Conservation (phyloP, 2,797 vertebrate species). For the Sternarchorhynchus goeldii region DNA sequence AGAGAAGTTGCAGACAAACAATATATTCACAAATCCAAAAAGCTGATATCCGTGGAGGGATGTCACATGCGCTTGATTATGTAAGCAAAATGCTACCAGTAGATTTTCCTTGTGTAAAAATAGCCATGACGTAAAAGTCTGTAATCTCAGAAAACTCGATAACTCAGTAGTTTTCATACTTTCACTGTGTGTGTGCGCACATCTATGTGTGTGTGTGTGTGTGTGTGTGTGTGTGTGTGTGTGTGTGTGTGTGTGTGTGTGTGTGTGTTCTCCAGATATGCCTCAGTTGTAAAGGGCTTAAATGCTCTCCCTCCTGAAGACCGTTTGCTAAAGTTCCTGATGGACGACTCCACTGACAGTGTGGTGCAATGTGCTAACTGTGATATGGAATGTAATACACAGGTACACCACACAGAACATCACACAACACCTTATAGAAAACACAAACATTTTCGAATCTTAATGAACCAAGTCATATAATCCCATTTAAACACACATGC, state of each 20-base stretch:
- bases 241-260: conserved; percentile 15
- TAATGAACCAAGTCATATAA: too few relatives aligned
- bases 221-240: background rate
- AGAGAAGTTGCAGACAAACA: too few relatives aligned
- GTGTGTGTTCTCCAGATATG: conserved; percentile 66
- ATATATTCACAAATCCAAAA: too few relatives aligned
- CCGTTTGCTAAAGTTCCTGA: conserved; percentile 79
- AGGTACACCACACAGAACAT: conserved; percentile 62
- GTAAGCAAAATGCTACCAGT: background rate
- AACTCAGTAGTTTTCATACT: background rate
- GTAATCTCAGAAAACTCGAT: too few relatives aligned
- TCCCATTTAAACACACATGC: too few relatives aligned
- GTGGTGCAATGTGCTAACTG: conserved; percentile 78
- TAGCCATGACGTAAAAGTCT: background rate
- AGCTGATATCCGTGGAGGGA: too few relatives aligned
- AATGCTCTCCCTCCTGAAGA: conserved; percentile 76
- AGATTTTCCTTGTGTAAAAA: background rate
- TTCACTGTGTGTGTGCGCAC: background rate
- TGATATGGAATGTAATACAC: conserved; percentile 71
- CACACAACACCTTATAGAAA: background rate
- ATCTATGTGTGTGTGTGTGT: background rate
- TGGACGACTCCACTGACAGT: conserved; percentile 73
- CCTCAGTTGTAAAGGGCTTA: conserved; percentile 76
- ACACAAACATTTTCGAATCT: too few relatives aligned
- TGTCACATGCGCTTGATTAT: background rate